Percentiles rank a stretch among this genome's conserved stretches.
Evolutionary conservation across 2,113 vertebrate genomes (phyloP).

Genomic region (Rynchops niger): DNA sequence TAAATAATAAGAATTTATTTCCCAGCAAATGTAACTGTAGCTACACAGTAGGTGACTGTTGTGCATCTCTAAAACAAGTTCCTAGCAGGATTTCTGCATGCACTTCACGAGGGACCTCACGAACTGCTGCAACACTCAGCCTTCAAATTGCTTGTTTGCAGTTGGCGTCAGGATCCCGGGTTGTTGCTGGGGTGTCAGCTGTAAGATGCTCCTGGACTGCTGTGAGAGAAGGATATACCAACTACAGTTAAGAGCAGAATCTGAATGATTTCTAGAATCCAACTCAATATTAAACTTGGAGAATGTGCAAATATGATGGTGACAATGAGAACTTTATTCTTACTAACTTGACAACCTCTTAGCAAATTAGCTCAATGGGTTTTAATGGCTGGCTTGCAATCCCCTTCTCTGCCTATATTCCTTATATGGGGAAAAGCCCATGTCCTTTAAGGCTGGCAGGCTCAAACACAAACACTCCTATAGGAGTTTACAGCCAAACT

Average conservation of each 20-base stretch:
- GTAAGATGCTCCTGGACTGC: neutral
- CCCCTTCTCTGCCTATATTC: neutral
- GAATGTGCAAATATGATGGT: neutral
- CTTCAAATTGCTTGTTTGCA: neutral
- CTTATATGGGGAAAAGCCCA: neutral
- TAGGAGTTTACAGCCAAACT: constrained; percentile 3
- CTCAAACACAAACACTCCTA: neutral
- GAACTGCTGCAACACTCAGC: neutral
- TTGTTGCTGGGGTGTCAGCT: neutral
- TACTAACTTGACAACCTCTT: neutral
- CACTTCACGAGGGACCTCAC: accelerated
- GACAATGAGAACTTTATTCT: neutral
- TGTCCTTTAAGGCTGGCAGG: neutral
- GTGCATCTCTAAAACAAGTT: neutral
- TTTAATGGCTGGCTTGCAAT: neutral
- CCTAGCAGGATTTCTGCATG: neutral
- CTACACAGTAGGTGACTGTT: neutral
- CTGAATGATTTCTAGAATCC: neutral
- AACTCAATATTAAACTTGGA: neutral
- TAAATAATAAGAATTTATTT: neutral
- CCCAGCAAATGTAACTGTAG: neutral
- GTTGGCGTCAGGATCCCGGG: neutral
- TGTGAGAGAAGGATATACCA: neutral
- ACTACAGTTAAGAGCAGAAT: neutral
- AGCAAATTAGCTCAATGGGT: neutral